Base-by-base conservation (phyloP, 2,113 vertebrate species). In the Brachyhypopomus occidentalis region DNA sequence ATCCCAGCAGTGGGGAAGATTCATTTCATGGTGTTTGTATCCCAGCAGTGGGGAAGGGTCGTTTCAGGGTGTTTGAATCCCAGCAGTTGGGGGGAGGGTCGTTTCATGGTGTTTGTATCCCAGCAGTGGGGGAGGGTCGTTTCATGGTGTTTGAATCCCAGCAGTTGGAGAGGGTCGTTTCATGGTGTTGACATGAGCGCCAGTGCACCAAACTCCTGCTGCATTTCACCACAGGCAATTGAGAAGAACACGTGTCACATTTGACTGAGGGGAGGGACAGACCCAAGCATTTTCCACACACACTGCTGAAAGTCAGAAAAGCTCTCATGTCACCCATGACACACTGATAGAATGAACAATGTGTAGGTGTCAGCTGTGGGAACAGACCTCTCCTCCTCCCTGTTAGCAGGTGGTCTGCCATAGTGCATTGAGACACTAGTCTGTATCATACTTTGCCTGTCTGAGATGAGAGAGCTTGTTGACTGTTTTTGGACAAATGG, bases 341-440 rank as follows among this genome's bases (percentile, higher is more conserved):
- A 52, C 75, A 27, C 79, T 23, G 72, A 81, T 63, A 64, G 22
- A 36, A 48, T 76, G 76, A 70, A 23, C 45, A 41, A 45, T 58
- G 60, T 71, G 73, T 58, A 64, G 84, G 56, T 72, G 77, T 60
- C 52, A 66, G 72, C 23, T 71, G 60, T 72, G 23, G 52, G 72
- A 79, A 41, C 63, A 48, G 58, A 34, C 63, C 25, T 30, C 45
- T 69, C 52, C 60, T 7, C 36, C 48, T 56, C 14, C 58, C 27
- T 48, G 23, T 83, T 52, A 78, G 70, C 78, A 81, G 41, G 75
- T 83, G 75, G 73, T 23, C 78, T 80, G 73, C 83, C 82, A 80
- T 3, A 67, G 56, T 5, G 25, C 52, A 84, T 77, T 76, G 77
- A 67, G 74, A 63, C 16, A 52, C 71, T 66, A 63, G 20, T 8